A percentile compares a stretch with the other conserved stretches of the same genome.
Evolutionary conservation across 1,140 invertebrate genomes (phyloP).

Genomic region (Drosophila bipectinata): DNA sequence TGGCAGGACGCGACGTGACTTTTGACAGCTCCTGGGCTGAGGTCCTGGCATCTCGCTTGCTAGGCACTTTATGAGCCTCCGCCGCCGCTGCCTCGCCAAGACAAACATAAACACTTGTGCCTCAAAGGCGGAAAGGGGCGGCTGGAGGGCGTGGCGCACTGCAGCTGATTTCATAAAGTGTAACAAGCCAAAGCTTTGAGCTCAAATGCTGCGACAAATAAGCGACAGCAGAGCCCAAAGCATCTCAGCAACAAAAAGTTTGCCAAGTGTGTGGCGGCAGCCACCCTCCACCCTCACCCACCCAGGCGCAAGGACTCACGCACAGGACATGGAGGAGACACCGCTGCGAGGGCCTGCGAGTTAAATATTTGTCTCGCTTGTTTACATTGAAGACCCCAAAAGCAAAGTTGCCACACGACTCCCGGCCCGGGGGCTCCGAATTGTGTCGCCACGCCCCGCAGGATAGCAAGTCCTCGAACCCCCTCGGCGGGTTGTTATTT

Average conservation of each 20-base stretch:
- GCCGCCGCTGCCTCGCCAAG: slow-evolving; percentile 45
- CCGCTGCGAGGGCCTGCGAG: slow-evolving; percentile 51
- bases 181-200: slow-evolving; percentile 76
- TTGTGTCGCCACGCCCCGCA: too few species aligned
- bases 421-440: not conserved
- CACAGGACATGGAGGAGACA: slow-evolving; percentile 33
- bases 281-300: slow-evolving; percentile 25
- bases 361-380: slow-evolving; percentile 76
- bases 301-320: not conserved
- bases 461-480: slow-evolving; percentile 23
- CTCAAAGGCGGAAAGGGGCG: not conserved
- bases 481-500: slow-evolving; percentile 72
- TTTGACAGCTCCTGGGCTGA: slow-evolving; percentile 55
- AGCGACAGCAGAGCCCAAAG: slow-evolving; percentile 50
- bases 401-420: slow-evolving; percentile 50
- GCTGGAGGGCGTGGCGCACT: slow-evolving; percentile 14
- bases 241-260: slow-evolving; percentile 55
- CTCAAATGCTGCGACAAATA: slow-evolving; percentile 72
- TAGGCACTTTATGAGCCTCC: slow-evolving; percentile 68
- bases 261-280: slow-evolving; percentile 41
- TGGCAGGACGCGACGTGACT: slow-evolving; percentile 57
- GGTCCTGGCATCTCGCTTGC: slow-evolving; percentile 43
- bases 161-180: slow-evolving; percentile 79
- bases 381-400: slow-evolving; percentile 76
- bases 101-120: slow-evolving; percentile 79